phyloP scores from a whole-genome alignment of 2,888 invertebrate genomes.

The Colostygia pectinataria region DNA sequence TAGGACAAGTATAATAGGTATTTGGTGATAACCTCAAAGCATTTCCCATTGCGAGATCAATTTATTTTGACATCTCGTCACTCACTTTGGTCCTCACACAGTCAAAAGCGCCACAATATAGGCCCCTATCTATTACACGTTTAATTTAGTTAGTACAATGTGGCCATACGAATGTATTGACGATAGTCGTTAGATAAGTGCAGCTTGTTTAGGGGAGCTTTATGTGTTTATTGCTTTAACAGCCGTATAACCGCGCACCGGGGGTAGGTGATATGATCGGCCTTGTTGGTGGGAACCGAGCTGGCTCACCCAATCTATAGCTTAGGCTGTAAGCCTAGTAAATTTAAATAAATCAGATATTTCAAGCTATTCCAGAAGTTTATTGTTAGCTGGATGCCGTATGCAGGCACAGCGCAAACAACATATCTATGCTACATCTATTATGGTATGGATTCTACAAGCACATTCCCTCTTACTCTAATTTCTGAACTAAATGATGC shows the following conservation, averaged over 20 bases:
- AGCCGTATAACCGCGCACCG: conserved; percentile 48
- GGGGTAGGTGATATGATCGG: conserved; percentile 47
- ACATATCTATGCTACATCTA: too few species aligned
- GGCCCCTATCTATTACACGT: conserved; percentile 43
- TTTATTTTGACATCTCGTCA: conserved; percentile 16
- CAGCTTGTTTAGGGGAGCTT: conserved; percentile 57
- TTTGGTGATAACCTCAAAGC: not conserved
- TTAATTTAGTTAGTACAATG: conserved; percentile 64
- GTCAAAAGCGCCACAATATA: conserved; percentile 16
- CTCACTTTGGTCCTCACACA: conserved; percentile 10
- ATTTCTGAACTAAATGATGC: too few species aligned
- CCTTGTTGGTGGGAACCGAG: conserved; percentile 13
- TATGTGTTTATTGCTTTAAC: conserved; percentile 67
- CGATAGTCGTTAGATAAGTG: conserved; percentile 62
- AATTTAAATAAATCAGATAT: too few species aligned
- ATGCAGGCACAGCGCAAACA: too few species aligned
- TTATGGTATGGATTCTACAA: too few species aligned
- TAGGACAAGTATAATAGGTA: too few species aligned
- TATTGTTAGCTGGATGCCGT: too few species aligned
- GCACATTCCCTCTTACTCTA: too few species aligned
- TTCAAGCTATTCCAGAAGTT: too few species aligned
- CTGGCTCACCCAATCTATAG: not conserved
- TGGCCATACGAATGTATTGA: conserved; percentile 59
- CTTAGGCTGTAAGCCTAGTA: too few species aligned
- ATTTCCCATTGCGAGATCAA: conserved; percentile 11